These are phyloP conservation scores for Desoria tigrina DNA, from an alignment of 2,888 invertebrate species.

Conservation along the genomic window DNA sequence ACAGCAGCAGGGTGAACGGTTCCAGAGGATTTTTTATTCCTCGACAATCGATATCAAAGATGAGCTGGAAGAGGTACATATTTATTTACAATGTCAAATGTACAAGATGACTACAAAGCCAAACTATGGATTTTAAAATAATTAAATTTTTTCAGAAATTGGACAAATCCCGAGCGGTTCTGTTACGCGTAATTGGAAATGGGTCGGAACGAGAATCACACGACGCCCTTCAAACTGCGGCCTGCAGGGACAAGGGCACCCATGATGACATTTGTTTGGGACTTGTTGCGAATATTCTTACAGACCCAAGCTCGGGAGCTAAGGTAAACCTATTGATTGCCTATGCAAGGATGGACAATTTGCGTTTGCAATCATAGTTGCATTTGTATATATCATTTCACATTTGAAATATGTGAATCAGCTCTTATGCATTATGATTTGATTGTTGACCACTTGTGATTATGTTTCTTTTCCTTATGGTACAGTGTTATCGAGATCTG, in stretches of 20 bases:
- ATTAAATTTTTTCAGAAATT: constrained; percentile 70
- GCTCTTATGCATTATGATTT: too few relatives aligned
- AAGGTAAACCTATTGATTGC: constrained; percentile 58
- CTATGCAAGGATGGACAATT: too few relatives aligned
- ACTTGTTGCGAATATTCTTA: constrained; percentile 81
- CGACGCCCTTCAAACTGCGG: constrained; percentile 84
- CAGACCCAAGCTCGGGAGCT: constrained; percentile 74
- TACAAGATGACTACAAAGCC: too few relatives aligned
- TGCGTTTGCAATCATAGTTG: too few relatives aligned
- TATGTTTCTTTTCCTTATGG: not conserved
- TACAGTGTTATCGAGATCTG: constrained; percentile 82
- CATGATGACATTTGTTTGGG: constrained; percentile 94
- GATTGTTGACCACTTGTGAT: too few relatives aligned
- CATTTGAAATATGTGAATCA: not conserved
- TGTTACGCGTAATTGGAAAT: constrained; percentile 76
- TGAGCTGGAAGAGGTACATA: constrained; percentile 52
- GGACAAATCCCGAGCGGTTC: constrained; percentile 76
- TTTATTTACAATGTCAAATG: not conserved
- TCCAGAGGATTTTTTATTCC: constrained; percentile 44
- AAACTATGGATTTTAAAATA: not conserved
- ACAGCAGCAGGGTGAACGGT: constrained; percentile 1
- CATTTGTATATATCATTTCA: too few relatives aligned
- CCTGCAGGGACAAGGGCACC: constrained; percentile 76
- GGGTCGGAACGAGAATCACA: constrained; percentile 92
- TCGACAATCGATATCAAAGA: constrained; percentile 52